A percentile compares a stretch with the other conserved stretches of the same genome.
phyloP scores from a whole-genome alignment of 2,888 invertebrate genomes.

The Mimumesa dahlbomi region DNA sequence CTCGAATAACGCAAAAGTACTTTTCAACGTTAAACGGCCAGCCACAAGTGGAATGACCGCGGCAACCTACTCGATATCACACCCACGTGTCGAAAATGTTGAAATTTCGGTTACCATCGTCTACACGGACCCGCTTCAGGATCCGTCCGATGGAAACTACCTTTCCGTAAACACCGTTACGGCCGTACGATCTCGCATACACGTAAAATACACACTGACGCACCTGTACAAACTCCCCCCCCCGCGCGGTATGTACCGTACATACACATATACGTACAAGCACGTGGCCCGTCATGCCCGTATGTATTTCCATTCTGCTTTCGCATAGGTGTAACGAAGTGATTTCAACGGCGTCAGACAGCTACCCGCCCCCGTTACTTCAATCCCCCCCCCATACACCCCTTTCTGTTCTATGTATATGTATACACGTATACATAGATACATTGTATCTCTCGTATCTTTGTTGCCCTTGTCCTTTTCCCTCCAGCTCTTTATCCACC shows the following conservation, averaged over 20 bases:
- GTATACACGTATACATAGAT: not conserved
- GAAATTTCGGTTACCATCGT: constrained; percentile 35
- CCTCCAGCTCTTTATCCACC: constrained; percentile 31
- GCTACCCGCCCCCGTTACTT: not conserved
- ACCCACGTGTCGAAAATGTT: constrained; percentile 24
- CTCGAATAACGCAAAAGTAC: constrained; percentile 14
- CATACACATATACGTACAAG: too few relatives aligned
- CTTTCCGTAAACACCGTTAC: constrained; percentile 41
- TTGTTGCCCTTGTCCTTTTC: constrained; percentile 20
- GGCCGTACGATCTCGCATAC: constrained; percentile 10
- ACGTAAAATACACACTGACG: not conserved
- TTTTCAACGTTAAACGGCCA: constrained; percentile 23
- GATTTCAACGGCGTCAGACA: constrained; percentile 47
- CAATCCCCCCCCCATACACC: constrained; percentile 22
- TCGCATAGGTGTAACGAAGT: constrained; percentile 56
- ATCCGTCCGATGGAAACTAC: constrained; percentile 31
- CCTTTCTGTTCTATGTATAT: too few relatives aligned
- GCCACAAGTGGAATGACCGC: constrained; percentile 28
- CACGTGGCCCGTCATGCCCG: constrained; percentile 22
- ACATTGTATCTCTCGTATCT: not conserved
- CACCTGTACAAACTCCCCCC: constrained; percentile 8
- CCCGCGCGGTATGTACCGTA: too few relatives aligned
- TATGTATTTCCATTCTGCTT: constrained; percentile 46
- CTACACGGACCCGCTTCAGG: constrained; percentile 23
- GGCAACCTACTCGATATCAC: constrained; percentile 19